phyloP scores from a whole-genome alignment of 2,797 vertebrate genomes.

The Fistularia commersonii region DNA sequence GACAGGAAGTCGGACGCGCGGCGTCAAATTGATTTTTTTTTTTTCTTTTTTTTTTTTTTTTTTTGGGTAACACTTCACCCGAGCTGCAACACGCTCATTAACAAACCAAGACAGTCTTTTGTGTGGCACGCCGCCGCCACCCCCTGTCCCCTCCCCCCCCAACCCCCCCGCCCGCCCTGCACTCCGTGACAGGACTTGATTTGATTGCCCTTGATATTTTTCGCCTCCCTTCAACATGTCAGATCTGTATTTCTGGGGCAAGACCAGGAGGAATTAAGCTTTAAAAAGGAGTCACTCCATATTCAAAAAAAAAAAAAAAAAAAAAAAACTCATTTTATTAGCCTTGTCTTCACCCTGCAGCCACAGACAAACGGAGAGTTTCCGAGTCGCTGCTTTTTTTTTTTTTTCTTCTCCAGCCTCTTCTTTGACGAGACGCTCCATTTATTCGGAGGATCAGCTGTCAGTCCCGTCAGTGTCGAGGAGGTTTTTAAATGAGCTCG shows the following conservation, averaged over 20 bases:
- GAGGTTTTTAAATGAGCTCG: conserved; percentile 60
- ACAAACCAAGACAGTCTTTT: conserved; percentile 5
- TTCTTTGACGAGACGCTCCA: conserved; percentile 51
- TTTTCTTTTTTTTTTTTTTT: too few relatives aligned
- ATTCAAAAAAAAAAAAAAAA: too few relatives aligned
- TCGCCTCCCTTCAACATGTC: conserved; percentile 20
- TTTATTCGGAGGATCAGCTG: conserved; percentile 61
- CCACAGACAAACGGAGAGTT: conserved; percentile 12
- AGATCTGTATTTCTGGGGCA: conserved; percentile 60
- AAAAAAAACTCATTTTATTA: conserved; percentile 54
- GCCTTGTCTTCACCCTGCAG: conserved; percentile 38
- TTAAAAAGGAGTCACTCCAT: conserved; percentile 56
- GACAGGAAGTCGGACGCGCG: too few relatives aligned
- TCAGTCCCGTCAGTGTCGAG: conserved; percentile 55
- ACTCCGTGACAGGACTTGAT: conserved; percentile 33
- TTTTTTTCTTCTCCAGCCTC: neutral
- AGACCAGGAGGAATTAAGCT: conserved; percentile 55
- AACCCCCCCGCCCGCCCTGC: neutral
- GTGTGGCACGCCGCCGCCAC: too few relatives aligned
- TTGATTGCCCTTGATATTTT: conserved; percentile 39
- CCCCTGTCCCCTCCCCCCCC: too few relatives aligned
- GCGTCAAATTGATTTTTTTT: too few relatives aligned
- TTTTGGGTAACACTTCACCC: too few relatives aligned
- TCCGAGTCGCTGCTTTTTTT: conserved; percentile 19
- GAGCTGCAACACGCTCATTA: too few relatives aligned